phyloP scores from a whole-genome alignment of 2,888 invertebrate genomes.

The Stenchaetothrips biformis region DNA sequence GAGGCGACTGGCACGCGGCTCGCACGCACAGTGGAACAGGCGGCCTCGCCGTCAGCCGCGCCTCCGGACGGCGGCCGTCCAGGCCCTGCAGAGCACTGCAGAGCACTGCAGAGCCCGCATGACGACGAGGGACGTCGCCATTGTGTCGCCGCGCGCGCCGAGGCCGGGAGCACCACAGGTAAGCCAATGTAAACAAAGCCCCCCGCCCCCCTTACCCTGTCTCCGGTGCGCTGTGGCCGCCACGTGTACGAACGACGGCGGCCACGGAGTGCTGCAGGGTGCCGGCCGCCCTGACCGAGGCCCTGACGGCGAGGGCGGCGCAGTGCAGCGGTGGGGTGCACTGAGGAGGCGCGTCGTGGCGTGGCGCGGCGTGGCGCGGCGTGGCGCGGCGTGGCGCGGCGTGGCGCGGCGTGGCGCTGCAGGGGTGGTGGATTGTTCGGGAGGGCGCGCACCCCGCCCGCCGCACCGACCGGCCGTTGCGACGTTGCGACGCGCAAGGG shows the following conservation, averaged over 20 bases:
- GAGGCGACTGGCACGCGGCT: too few species aligned
- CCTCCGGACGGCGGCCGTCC: too few species aligned
- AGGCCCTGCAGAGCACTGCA: too few species aligned
- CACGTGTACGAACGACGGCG: neutral
- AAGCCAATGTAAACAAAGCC: neutral
- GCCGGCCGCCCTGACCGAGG: neutral
- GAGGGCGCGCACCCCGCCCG: neutral
- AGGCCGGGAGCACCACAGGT: neutral
- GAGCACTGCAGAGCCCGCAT: too few species aligned
- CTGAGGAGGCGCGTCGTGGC: too few species aligned
- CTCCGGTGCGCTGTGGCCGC: neutral
- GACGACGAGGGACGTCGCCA: too few species aligned
- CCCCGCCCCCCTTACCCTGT: neutral
- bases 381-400: too few species aligned
- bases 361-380: neutral
- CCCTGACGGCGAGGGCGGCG: neutral
- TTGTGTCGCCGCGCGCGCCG: too few species aligned
- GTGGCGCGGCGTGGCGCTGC: neutral
- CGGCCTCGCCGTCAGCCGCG: too few species aligned
- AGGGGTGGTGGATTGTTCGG: neutral
- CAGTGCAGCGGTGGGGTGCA: neutral
- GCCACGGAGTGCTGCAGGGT: neutral
- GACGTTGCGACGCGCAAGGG: neutral
- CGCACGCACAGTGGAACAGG: too few species aligned
- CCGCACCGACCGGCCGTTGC: neutral